phyloP scores from a whole-genome alignment of 2,113 vertebrate species.

The Sterrhoptilus dennistouni region DNA sequence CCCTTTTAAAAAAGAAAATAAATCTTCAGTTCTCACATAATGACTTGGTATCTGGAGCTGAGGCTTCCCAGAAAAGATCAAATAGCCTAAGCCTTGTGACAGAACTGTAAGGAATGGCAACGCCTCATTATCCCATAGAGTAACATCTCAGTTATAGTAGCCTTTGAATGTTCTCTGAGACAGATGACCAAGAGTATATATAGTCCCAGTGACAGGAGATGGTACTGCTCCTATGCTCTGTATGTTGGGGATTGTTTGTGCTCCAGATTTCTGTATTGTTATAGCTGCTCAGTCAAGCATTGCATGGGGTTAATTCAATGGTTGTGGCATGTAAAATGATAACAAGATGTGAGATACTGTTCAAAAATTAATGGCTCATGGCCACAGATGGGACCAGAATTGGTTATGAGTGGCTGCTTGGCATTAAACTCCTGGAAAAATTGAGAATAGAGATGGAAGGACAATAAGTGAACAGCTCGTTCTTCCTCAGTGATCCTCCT shows the following conservation, averaged over 20 bases:
- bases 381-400: not conserved
- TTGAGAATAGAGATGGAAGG: not conserved
- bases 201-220: not conserved
- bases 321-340: not conserved
- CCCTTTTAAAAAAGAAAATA: constrained; percentile 48
- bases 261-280: not conserved
- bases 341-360: not conserved
- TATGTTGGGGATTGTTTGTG: not conserved
- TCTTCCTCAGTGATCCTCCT: not conserved
- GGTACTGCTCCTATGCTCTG: not conserved
- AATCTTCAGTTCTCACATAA: constrained; percentile 52
- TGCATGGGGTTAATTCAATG: not conserved
- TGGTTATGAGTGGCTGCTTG: not conserved
- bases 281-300: not conserved
- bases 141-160: not conserved
- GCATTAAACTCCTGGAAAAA: not conserved
- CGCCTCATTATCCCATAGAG: not conserved
- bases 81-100: constrained; percentile 4
- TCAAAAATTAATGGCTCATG: not conserved
- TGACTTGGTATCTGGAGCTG: constrained; percentile 38
- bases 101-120: constrained; percentile 13
- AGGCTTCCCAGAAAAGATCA: constrained; percentile 42
- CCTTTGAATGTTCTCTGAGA: not conserved
- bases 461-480: not conserved
- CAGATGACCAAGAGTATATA: not conserved